phyloP scores from a whole-genome alignment of 37 sponge, comb jelly and placozoan species.

The Chondrilla cf. caribensis region DNA sequence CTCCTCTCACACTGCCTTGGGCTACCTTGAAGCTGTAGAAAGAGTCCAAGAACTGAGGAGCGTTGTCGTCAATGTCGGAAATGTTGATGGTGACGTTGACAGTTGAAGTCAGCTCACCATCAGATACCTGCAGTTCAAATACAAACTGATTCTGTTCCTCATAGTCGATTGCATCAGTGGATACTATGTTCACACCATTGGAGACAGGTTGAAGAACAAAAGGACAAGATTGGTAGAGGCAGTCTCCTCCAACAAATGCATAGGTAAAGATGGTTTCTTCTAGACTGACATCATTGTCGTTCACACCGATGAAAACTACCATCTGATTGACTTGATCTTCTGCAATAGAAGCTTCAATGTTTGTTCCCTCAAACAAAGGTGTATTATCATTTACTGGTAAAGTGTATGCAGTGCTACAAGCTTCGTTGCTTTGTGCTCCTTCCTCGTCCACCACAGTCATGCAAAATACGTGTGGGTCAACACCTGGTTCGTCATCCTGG shows the following conservation, averaged over 20 bases:
- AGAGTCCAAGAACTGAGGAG: neutral
- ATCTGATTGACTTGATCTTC: conserved; percentile 19
- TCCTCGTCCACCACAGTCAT: conserved; percentile 35
- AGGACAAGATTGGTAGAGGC: conserved; percentile 28
- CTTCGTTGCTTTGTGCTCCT: conserved; percentile 19
- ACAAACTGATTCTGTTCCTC: neutral
- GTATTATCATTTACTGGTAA: conserved; percentile 25
- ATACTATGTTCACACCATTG: neutral
- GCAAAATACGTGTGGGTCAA: conserved; percentile 33
- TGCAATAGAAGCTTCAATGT: neutral
- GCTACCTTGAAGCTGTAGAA: neutral
- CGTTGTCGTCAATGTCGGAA: neutral
- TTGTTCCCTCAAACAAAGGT: neutral
- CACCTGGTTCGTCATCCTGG: conserved; percentile 35
- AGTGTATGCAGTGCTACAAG: conserved; percentile 18
- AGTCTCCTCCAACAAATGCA: conserved; percentile 45
- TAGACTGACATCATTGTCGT: conserved; percentile 46
- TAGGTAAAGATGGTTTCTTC: neutral
- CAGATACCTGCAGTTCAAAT: neutral
- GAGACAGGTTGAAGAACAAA: neutral
- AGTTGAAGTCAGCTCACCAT: neutral
- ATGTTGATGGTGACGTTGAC: neutral
- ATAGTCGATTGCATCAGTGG: neutral
- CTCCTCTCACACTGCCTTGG: neutral
- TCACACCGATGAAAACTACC: conserved; percentile 24